A percentile compares a stretch with the other conserved stretches of the same genome.
Evolutionary conservation across 37 sponge, comb jelly and placozoan genomes (phyloP).

Genomic region (Halichondria panicea): DNA sequence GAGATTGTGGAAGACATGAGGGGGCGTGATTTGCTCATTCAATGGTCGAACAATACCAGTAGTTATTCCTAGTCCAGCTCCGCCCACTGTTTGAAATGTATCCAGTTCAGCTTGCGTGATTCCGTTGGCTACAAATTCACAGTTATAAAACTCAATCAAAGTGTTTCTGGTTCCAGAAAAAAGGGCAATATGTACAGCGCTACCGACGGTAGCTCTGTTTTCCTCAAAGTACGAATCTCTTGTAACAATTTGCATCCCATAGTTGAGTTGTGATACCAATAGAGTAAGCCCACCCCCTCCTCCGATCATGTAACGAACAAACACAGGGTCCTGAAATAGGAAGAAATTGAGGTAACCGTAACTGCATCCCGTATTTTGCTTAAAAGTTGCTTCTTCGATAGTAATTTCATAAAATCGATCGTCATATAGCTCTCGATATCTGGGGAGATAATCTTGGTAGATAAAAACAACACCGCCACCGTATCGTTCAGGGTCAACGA

Average conservation of each 20-base stretch:
- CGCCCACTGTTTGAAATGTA: not conserved
- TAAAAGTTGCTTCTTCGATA: not conserved
- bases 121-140: conserved; percentile 8
- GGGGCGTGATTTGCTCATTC: not conserved
- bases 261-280: conserved; percentile 1
- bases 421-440: not conserved
- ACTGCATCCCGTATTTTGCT: conserved; percentile 9
- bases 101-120: not conserved
- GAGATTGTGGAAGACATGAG: not conserved
- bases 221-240: not conserved
- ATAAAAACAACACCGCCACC: conserved; percentile 49
- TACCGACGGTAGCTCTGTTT: conserved; percentile 5
- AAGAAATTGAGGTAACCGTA: not conserved
- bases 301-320: conserved; percentile 14
- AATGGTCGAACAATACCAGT: conserved; percentile 1
- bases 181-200: conserved; percentile 9
- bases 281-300: conserved; percentile 11
- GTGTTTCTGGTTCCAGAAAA: not conserved
- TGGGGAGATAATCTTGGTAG: conserved; percentile 15
- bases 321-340: not conserved
- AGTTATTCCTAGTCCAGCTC: conserved; percentile 15
- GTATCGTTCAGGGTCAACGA: not conserved
- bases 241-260: conserved; percentile 4
- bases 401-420: not conserved
- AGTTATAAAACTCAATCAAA: conserved; percentile 5